These are phyloP conservation scores for Copidosoma floridanum DNA, from an alignment of 1,140 invertebrate species.

Conservation along the genomic window DNA sequence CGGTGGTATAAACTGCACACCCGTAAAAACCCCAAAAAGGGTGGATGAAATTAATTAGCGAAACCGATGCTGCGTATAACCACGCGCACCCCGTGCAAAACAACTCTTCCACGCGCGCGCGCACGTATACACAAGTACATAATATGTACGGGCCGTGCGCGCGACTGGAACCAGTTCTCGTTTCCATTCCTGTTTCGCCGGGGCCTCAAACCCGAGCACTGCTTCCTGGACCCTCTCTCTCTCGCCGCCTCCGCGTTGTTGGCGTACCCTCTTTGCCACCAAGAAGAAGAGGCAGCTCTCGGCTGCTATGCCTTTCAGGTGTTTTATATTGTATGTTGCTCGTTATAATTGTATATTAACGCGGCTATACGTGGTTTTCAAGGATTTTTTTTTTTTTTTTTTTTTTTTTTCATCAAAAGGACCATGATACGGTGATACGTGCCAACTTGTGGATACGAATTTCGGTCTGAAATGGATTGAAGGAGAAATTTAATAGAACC, in stretches of 20 bases:
- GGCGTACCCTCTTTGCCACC: neutral
- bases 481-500: too few species aligned
- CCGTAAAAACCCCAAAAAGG: conserved; percentile 2
- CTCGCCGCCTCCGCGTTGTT: conserved; percentile 11
- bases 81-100: too few species aligned
- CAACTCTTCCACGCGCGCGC: neutral
- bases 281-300: conserved; percentile 12
- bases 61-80: conserved; percentile 25
- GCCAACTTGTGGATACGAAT: too few species aligned
- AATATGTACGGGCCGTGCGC: neutral
- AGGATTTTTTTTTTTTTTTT: too few species aligned
- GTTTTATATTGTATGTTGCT: too few species aligned
- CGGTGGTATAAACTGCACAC: neutral
- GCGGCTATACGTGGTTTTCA: too few species aligned
- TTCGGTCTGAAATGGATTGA: too few species aligned
- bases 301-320: too few species aligned
- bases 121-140: neutral
- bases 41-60: conserved; percentile 11
- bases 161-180: conserved; percentile 47
- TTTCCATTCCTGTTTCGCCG: conserved; percentile 43
- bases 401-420: too few species aligned
- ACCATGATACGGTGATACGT: too few species aligned
- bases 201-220: too few species aligned
- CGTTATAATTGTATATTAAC: too few species aligned
- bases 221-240: conserved; percentile 18